Base-by-base conservation (phyloP, 2,797 vertebrate species). In the Xyrichtys novacula region DNA sequence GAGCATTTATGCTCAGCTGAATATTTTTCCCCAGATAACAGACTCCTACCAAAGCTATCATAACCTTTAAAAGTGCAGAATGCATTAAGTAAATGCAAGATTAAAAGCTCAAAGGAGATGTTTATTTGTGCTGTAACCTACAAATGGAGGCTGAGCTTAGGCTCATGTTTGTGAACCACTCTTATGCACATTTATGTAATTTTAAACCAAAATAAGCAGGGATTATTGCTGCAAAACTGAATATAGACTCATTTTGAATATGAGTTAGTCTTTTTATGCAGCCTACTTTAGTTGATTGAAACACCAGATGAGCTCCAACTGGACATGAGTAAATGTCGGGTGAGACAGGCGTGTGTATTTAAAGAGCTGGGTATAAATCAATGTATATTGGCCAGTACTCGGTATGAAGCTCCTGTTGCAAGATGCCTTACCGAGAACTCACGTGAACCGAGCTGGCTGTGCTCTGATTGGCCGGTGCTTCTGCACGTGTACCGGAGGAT, bases 401-500 rank as follows among this genome's bases (percentile, higher is more conserved):
- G 34, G 20, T 43, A 16, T 22, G 48, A 19, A 15, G 60, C 31
- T 76, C 71, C 36, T 2, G 7, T 76, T 84, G 53, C 59, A 43
- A 11, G 52, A 69, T 38, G 44, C 32, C 39, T 54, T 38, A 48
- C 38, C 7, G 59, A 54, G 74, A 64, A 59, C 61, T 81, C 88
- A 86, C 79, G 85, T 87, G 84, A 85, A 68, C 38, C 2, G 23
- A 3, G 23, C 53, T 17, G 55, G 26, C 63, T 64, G 44, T 17
- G 2, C 38, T 50, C 49, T 58, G 65, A 88, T 78, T 86, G 87
- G 84, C 58, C 52, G 26, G 14, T 19, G 26, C 12, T 16, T 3
- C 40, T 5, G 81, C 92, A 92, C 89, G 89, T 92, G 92, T 77
- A 71, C 50, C 64, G 71, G 71, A 71, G 71, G 83, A 67, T 82